Base-by-base conservation (phyloP, 2,797 vertebrate genomes). In the Cossypha heuglini region DNA sequence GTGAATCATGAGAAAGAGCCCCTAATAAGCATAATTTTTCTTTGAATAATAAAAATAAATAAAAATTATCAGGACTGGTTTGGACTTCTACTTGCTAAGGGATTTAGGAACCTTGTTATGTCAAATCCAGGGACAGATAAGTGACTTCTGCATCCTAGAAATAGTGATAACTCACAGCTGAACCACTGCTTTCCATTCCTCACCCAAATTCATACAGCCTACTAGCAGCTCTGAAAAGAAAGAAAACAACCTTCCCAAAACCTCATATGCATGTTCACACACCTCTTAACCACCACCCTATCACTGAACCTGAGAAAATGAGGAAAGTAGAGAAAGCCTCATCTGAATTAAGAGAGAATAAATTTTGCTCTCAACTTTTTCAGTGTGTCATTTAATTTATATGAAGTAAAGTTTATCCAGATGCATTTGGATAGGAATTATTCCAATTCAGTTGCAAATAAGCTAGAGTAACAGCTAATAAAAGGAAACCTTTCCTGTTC, bases 401-500 rank as follows among this genome's bases (percentile, higher is more conserved):
- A 52, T 42, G 76, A 69, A 82, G 42, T 35, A 55, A 87, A 84
- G 26, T 82, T 82, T 87, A 89, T 40, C 49, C 59, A 92, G 51
- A 59, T 69, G 19, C 18, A 67, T 89, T 95, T 94, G 89, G 26
- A 31, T 64, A 76, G 71, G 57, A 94, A 16, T 63, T 87, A 73
- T 42, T 87, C 51, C 69, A 88, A 68, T 46, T 78, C 74, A 64
- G 17, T 57, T 81, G 54, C 46, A 86, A 90, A 76, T 58, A 62
- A 86, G 75, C 16, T 61, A 38, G 35, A 96, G 59, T 59, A 90
- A 73, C 86, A 95, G 84, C 54, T 75, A 94, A 95, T 92, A 96
- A 97, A 96, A 93, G 9, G n/a, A 91, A 87, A 61, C 12, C 1
- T 89, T 95, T 93, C 90, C 54, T 85, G 72, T 86, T 96, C 81